Base-by-base conservation (phyloP, 53 echinoderm and acorn worm genomes). In the Hippasteria phrygiana region DNA sequence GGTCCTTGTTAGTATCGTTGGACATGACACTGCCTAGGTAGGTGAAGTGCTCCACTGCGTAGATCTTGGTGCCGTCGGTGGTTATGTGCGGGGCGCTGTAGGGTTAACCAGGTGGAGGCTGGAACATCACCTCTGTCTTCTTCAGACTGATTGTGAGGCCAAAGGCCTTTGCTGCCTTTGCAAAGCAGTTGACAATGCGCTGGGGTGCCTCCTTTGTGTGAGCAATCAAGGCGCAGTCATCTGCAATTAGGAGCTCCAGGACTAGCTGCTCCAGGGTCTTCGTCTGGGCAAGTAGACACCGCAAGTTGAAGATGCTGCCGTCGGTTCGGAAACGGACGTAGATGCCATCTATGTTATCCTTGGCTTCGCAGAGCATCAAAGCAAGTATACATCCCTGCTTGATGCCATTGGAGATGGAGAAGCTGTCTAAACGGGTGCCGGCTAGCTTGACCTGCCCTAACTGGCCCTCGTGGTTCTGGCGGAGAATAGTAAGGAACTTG, bases 311-410 rank as follows among this genome's bases (percentile, higher is more conserved):
- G 29, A 62, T 17, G 5, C 62, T 80, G 28, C 35, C 81, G 35
- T 80, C 62, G 1, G 32, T 80, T 37, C 39, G 34, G 24, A 55
- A 80, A 17, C 33, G 55, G 55, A 80, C 6, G 81, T 77, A 77
- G 45, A 77, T 42, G 28, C 77, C 48, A 46, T 77, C 47, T 47
- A 47, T 27, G 28, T 31, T 63, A 12, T 63, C 63, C 18, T 63
- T 53, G 46, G 77, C 77, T 27, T 53, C 33, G 31, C 53, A n/a
- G 46, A 76, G 46, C 50, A 76, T 76, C 77, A 76, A 20, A 18
- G n/a, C n/a, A n/a, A n/a, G n/a, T n/a, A n/a, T 89, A 78, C 90
- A 93, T 6, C 93, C 88, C 48, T 93, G 94, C 73, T 93, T 91
- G 47, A 88, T 83, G 2, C 91, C 91, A 69, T 74, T 88, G 32